These are phyloP conservation scores for Brachyopa scutellaris DNA, from an alignment of 2,888 invertebrate species.

Conservation along the genomic window DNA sequence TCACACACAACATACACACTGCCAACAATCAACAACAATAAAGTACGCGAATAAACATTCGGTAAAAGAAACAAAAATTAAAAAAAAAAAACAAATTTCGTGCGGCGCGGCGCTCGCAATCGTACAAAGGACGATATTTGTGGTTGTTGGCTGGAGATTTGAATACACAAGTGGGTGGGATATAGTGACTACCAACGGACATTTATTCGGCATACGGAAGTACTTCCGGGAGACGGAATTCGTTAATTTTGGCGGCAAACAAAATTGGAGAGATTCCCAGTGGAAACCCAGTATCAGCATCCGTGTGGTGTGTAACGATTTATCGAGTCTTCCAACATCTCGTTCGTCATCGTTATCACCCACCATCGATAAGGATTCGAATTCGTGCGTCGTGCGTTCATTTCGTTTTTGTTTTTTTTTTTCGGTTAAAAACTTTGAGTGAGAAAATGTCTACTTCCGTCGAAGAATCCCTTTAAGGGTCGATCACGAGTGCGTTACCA, in stretches of 20 bases:
- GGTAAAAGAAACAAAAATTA: slow-evolving; percentile 11
- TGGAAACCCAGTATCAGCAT: background rate
- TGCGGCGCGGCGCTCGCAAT: slow-evolving; percentile 19
- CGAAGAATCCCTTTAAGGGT: slow-evolving; percentile 17
- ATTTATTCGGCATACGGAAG: slow-evolving; percentile 38
- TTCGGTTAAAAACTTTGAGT: background rate
- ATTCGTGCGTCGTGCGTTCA: background rate
- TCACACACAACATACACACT: background rate
- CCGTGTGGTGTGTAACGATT: background rate
- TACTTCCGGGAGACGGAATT: slow-evolving; percentile 18
- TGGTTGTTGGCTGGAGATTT: slow-evolving; percentile 10
- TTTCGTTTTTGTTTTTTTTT: background rate
- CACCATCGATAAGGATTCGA: background rate
- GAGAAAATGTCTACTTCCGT: slow-evolving; percentile 49
- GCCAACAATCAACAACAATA: background rate
- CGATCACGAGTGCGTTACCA: background rate
- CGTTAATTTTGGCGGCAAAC: slow-evolving; percentile 49
- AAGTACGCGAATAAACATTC: slow-evolving; percentile 27
- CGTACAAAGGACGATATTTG: slow-evolving; percentile 42
- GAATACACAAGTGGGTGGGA: slow-evolving; percentile 22
- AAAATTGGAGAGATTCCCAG: background rate
- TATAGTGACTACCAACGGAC: slow-evolving; percentile 31
- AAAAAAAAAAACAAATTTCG: slow-evolving; percentile 1
- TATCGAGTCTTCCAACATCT: background rate
- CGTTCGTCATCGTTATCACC: background rate